Percentiles rank a stretch among this genome's conserved stretches.
Conservation (phyloP, 1,140 invertebrate genomes). For the Stenopsyche tienmushanensis region DNA sequence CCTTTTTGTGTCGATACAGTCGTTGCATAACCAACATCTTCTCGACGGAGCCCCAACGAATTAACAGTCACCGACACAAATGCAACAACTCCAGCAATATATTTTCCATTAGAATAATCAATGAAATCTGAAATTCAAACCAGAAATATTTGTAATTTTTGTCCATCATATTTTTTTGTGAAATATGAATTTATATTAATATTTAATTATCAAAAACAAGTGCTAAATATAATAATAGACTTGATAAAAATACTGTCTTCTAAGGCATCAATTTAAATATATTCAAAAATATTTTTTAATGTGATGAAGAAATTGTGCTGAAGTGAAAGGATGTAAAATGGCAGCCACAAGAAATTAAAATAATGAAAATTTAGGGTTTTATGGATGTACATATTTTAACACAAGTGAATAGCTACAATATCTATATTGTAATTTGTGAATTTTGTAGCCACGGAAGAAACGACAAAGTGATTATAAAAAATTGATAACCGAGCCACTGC, state of each 20-base stretch:
- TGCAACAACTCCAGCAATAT: conserved; percentile 49
- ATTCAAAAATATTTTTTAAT: too few species aligned
- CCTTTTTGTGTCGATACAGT: conserved; percentile 47
- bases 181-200: background rate
- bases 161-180: background rate
- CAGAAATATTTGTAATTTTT: conserved; percentile 14
- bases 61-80: conserved; percentile 52
- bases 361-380: too few species aligned
- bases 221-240: background rate
- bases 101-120: conserved; percentile 49
- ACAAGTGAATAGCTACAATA: too few species aligned
- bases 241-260: background rate
- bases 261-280: background rate
- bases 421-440: too few species aligned
- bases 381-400: too few species aligned
- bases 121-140: conserved; percentile 50
- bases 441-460: too few species aligned
- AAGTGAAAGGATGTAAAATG: too few species aligned
- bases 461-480: too few species aligned
- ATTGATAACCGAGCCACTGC: too few species aligned
- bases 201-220: background rate
- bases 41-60: conserved; percentile 50
- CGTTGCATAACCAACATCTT: conserved; percentile 54
- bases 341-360: too few species aligned
- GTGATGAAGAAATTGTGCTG: too few species aligned